phyloP scores from a whole-genome alignment of 2,113 vertebrate genomes.

The Corapipo altera region DNA sequence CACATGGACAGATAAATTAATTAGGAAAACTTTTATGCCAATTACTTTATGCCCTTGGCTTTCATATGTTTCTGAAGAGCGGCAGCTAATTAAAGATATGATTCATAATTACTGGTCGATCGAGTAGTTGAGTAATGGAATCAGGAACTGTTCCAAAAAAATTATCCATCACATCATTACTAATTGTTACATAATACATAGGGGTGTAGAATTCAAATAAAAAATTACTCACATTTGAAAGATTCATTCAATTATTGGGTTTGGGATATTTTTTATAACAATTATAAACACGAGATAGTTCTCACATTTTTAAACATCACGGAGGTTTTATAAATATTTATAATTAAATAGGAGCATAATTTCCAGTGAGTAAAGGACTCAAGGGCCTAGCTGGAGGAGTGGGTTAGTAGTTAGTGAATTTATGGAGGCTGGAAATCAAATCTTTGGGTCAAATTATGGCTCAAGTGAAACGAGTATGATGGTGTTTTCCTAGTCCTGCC shows the following conservation, averaged over 20 bases:
- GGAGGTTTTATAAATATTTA: constrained; percentile 58
- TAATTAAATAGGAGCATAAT: constrained; percentile 43
- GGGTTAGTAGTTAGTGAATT: background rate
- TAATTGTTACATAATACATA: constrained; percentile 88
- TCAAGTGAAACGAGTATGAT: background rate
- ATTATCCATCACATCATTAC: constrained; percentile 83
- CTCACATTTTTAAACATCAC: constrained; percentile 51
- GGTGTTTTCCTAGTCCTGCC: background rate
- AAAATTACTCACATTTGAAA: constrained; percentile 79
- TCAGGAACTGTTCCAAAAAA: constrained; percentile 86
- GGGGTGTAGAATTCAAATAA: constrained; percentile 78
- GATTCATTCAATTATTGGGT: constrained; percentile 57
- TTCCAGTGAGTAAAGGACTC: background rate
- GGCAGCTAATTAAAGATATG: constrained; percentile 89
- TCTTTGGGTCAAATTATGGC: constrained; percentile 15
- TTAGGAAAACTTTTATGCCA: constrained; percentile 92
- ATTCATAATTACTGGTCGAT: constrained; percentile 89
- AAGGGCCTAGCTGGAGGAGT: background rate
- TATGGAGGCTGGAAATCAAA: constrained; percentile 24
- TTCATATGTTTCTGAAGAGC: constrained; percentile 87
- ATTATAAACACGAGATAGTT: constrained; percentile 67
- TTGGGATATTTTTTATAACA: constrained; percentile 61
- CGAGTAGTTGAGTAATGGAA: constrained; percentile 83
- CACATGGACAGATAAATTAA: constrained; percentile 93
- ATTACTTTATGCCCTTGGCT: constrained; percentile 92